Conservation (phyloP, 2,797 vertebrate species). For the Chanos chanos region DNA sequence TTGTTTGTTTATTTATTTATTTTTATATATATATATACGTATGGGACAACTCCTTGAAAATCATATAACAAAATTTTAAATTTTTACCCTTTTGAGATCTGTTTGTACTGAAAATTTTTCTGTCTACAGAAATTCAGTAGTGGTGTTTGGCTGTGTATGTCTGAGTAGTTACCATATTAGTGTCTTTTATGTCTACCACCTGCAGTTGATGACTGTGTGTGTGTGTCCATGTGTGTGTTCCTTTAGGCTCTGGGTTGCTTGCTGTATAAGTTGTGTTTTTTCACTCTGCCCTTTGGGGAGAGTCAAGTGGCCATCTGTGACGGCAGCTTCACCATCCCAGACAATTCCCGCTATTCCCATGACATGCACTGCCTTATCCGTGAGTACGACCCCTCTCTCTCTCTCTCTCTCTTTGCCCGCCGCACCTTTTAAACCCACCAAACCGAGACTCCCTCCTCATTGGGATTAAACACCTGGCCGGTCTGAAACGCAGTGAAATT, state of each 20-base stretch:
- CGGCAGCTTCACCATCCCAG: slow-evolving; percentile 96
- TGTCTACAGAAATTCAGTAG: neutral
- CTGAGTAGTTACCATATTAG: too few relatives aligned
- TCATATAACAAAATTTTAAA: too few relatives aligned
- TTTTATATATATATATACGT: too few relatives aligned
- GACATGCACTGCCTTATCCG: slow-evolving; percentile 98
- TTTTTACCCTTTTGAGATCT: too few relatives aligned
- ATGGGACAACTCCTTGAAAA: too few relatives aligned
- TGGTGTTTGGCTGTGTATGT: neutral
- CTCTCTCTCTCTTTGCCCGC: neutral
- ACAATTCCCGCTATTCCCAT: slow-evolving; percentile 92
- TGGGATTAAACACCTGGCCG: too few relatives aligned
- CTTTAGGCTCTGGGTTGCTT: slow-evolving; percentile 92
- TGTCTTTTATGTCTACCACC: neutral
- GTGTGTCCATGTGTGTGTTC: slow-evolving; percentile 8
- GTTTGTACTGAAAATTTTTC: too few relatives aligned
- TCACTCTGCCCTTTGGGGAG: slow-evolving; percentile 96
- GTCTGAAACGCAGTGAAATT: too few relatives aligned
- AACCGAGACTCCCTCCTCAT: too few relatives aligned
- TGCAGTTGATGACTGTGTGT: neutral
- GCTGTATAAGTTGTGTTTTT: slow-evolving; percentile 96
- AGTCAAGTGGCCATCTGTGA: slow-evolving; percentile 99
- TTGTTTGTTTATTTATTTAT: too few relatives aligned
- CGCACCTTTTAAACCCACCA: neutral
- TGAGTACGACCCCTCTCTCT: slow-evolving; percentile 67